Evolutionary conservation across 2,797 vertebrate genomes (phyloP), one percentile per base, ranked within the genome.

Genomic region (Micromesistius poutassou): DNA sequence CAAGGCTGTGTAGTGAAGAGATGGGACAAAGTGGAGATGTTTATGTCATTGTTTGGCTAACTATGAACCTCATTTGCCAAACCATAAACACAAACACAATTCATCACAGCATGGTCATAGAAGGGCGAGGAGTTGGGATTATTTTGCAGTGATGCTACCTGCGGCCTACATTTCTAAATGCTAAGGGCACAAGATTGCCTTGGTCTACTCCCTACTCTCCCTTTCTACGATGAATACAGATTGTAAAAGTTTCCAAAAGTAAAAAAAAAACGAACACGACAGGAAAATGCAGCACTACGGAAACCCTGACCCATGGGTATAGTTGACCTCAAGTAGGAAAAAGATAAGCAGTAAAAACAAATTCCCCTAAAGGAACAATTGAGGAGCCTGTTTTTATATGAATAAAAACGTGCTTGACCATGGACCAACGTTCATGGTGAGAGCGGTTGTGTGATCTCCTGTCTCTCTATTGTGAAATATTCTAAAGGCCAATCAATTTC

Each of bases 401-500:
- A 62, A 25, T 25, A 62, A 62, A 62, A 28, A 68, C 9, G 8
- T 68, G n/a, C 62, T 3, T 68, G 62, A 25, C 25, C 10, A 28
- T 35, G 33, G 33, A 0, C 33, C 5, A 35, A 35, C 33, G 62
- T 28, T 28, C 25, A 28, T 13, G 2, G 62, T 28, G 62, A 28
- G 10, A 42, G 40, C 2, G 10, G 4, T 0, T 8, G n/a, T n/a
- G n/a, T 66, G 62, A 68, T 28, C 62, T 68, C 62, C 62, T 4
- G 62, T 68, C 25, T 68, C n/a, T 28, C 62, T 68, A 28, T 68
- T 25, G 12, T 68, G 62, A 25, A 68, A 68, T 68, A 68, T 68
- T 68, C 62, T 4, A 30, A 68, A 68, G 62, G 62, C 62, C 62
- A 68, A 68, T 68, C 62, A 68, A 68, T 68, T 68, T 13, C n/a